Conservation (phyloP, 2,797 vertebrate genomes). For the Silurus lanzhouensis region DNA sequence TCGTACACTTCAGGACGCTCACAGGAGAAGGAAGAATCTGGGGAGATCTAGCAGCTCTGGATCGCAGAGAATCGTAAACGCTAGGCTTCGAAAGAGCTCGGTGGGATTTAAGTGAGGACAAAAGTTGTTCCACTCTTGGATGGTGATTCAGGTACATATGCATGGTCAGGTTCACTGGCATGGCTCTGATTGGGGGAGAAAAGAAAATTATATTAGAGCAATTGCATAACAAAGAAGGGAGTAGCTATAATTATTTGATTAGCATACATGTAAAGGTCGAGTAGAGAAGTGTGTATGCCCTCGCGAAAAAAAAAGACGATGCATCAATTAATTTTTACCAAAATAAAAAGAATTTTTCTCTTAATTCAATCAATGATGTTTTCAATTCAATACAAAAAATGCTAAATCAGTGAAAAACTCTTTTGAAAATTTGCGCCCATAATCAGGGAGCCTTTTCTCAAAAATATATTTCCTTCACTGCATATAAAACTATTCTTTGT, state of each 20-base stretch:
- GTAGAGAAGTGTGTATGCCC: neutral
- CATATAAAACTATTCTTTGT: neutral
- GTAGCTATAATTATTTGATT: neutral
- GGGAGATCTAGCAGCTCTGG: neutral
- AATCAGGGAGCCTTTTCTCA: too few relatives aligned
- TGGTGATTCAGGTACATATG: slow-evolving; percentile 2
- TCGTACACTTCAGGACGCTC: slow-evolving; percentile 6
- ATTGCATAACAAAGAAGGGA: neutral
- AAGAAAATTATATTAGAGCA: neutral
- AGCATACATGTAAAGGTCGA: neutral
- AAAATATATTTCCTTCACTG: neutral
- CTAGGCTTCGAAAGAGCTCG: neutral
- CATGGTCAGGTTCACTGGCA: slow-evolving; percentile 21
- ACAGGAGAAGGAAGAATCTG: neutral
- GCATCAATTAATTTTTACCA: neutral
- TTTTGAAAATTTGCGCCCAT: neutral
- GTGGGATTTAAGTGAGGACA: neutral
- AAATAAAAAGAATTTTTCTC: neutral
- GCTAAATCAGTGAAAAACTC: too few relatives aligned
- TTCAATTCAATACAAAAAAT: neutral
- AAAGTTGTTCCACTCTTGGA: neutral
- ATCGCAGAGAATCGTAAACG: neutral
- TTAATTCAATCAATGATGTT: too few relatives aligned
- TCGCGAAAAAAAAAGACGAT: neutral
- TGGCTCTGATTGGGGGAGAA: slow-evolving; percentile 14